These are phyloP conservation scores for Prochilodus magdalenae DNA, from an alignment of 2,113 vertebrate genomes.

Conservation along the genomic window DNA sequence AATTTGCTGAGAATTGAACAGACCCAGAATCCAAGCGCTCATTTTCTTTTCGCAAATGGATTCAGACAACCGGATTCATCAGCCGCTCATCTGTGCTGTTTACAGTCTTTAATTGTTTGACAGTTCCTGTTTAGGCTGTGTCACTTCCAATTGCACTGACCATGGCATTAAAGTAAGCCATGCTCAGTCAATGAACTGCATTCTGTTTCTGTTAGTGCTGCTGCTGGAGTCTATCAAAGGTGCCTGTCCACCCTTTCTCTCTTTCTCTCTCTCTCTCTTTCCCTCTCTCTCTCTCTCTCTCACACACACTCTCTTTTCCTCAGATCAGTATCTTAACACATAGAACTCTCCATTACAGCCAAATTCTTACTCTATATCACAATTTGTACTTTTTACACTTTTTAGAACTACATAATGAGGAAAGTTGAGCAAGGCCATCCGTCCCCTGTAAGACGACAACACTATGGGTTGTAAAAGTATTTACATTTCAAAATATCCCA, in stretches of 20 bases:
- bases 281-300: constrained; percentile 34
- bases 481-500: too few species aligned
- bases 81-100: constrained; percentile 74
- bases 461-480: too few species aligned
- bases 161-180: constrained; percentile 55
- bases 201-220: constrained; percentile 55
- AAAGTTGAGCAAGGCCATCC: too few species aligned
- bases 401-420: too few species aligned
- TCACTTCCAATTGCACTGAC: constrained; percentile 74
- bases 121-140: constrained; percentile 75
- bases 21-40: constrained; percentile 53
- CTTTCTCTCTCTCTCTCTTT: constrained; percentile 38
- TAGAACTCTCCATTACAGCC: background rate
- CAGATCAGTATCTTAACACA: background rate
- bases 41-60: constrained; percentile 60
- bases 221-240: constrained; percentile 59
- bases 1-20: constrained; percentile 51
- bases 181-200: constrained; percentile 58
- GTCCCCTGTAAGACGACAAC: too few species aligned
- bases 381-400: too few species aligned
- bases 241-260: constrained; percentile 51
- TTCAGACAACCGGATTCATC: constrained; percentile 73
- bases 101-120: constrained; percentile 78
- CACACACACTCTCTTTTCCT: constrained; percentile 45
- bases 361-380: too few species aligned